Conservation (phyloP, 2,888 invertebrate species). For the Nudaria mundana region DNA sequence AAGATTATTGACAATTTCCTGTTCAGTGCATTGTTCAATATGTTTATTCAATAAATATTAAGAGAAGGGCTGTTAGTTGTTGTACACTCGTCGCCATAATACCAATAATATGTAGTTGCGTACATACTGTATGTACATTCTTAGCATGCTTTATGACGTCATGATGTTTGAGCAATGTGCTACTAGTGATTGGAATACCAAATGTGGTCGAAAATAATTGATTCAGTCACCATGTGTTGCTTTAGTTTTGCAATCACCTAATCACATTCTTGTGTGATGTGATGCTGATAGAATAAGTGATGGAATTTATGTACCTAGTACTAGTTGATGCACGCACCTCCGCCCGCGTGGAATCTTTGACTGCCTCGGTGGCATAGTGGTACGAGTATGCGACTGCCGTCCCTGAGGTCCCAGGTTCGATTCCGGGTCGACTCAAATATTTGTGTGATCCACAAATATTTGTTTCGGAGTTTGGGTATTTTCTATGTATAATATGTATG, state of each 20-base stretch:
- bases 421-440: too few species aligned
- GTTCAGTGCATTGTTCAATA: constrained; percentile 59
- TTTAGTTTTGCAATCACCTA: constrained; percentile 27
- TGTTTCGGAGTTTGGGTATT: background rate
- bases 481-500: too few species aligned
- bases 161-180: constrained; percentile 38
- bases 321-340: too few species aligned
- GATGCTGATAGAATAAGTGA: background rate
- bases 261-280: constrained; percentile 21
- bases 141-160: constrained; percentile 35
- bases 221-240: constrained; percentile 34
- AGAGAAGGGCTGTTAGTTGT: constrained; percentile 33
- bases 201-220: constrained; percentile 39
- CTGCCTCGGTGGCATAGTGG: too few species aligned
- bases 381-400: too few species aligned
- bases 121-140: constrained; percentile 35
- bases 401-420: too few species aligned
- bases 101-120: constrained; percentile 6
- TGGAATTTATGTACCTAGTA: background rate
- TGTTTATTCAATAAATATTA: constrained; percentile 62
- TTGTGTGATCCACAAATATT: too few species aligned
- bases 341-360: too few species aligned
- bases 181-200: constrained; percentile 50
- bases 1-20: constrained; percentile 73
- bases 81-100: constrained; percentile 18